Conservation (phyloP, 2,888 invertebrate species). For the Dicycla oo region DNA sequence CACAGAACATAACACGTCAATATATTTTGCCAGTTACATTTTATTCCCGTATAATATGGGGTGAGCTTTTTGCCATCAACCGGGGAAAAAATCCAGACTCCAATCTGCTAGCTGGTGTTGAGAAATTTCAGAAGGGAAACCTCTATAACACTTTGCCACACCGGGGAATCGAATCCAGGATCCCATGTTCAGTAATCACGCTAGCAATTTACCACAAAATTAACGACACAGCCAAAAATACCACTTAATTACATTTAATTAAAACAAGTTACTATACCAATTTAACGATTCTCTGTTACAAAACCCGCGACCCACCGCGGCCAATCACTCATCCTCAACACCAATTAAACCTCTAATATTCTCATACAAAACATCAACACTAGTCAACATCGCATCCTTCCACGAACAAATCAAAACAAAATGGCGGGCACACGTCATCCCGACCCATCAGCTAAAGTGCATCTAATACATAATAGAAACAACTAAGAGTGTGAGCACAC, state of each 20-base stretch:
- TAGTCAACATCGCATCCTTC: slow-evolving; percentile 3
- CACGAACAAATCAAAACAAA: slow-evolving; percentile 11
- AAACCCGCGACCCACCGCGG: not conserved
- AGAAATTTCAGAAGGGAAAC: too few relatives aligned
- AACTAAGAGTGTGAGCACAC: slow-evolving; percentile 4
- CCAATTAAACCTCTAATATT: not conserved
- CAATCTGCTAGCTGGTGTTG: not conserved
- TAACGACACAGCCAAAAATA: too few relatives aligned
- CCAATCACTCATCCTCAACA: not conserved
- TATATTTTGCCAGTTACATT: too few relatives aligned
- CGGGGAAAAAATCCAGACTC: not conserved
- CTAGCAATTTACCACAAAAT: too few relatives aligned
- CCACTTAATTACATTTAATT: not conserved
- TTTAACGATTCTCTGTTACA: not conserved
- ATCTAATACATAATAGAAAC: slow-evolving; percentile 27
- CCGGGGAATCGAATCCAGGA: not conserved
- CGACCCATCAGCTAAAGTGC: slow-evolving; percentile 45
- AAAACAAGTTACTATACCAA: not conserved
- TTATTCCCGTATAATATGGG: not conserved
- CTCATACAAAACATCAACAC: not conserved
- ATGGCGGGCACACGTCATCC: slow-evolving; percentile 29
- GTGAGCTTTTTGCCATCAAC: not conserved
- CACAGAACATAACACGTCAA: not conserved
- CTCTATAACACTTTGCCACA: not conserved
- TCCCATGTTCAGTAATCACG: not conserved